phyloP scores from a whole-genome alignment of 2,113 vertebrate species.

The Hypanus sabinus region DNA sequence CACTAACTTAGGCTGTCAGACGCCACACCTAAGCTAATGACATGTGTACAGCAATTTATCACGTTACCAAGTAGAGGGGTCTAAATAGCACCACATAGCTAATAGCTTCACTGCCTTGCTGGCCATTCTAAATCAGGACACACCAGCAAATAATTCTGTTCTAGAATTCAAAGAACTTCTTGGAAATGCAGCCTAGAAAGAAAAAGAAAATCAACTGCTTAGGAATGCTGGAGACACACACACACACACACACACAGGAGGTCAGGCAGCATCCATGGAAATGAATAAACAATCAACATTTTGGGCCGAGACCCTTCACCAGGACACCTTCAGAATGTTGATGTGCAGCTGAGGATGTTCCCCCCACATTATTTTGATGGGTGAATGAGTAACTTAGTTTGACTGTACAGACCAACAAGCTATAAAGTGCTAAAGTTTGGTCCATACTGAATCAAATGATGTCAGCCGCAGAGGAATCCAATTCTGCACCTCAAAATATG shows the following conservation, averaged over 20 bases:
- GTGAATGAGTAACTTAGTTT: not conserved
- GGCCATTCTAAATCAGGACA: not conserved
- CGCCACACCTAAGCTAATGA: not conserved
- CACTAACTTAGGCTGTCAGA: slow-evolving; percentile 10
- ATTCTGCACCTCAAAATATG: not conserved
- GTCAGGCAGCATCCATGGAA: no score
- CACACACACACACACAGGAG: no score
- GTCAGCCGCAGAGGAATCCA: not conserved
- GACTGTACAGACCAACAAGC: not conserved
- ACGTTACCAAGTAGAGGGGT: not conserved
- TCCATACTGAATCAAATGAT: not conserved
- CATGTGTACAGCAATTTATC: not conserved
- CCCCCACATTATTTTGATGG: not conserved
- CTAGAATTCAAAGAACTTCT: not conserved
- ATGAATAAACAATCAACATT: no score
- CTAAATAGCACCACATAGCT: not conserved
- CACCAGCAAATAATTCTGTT: not conserved
- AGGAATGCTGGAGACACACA: no score
- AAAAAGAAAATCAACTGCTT: no score
- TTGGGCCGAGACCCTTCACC: no score
- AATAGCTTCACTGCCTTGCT: no score
- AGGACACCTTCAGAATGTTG: no score
- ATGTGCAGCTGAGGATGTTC: not conserved
- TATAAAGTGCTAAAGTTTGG: not conserved
- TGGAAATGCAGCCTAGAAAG: not conserved